These are phyloP conservation scores for Nautilus pompilius DNA, from an alignment of 1,140 invertebrate genomes.

Conservation along the genomic window DNA sequence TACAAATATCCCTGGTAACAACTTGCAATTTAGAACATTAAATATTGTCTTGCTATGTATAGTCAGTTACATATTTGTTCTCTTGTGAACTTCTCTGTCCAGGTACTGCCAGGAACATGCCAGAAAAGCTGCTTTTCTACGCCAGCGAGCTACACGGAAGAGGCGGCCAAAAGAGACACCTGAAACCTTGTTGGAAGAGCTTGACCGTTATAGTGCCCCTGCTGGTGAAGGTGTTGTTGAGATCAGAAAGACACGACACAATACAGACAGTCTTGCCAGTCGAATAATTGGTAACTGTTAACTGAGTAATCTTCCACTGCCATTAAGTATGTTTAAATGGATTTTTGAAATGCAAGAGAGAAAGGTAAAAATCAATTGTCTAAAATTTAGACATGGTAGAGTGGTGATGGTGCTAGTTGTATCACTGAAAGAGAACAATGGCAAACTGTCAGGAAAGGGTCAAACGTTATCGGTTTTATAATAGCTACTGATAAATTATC, in stretches of 20 bases:
- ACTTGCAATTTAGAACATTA: too few species aligned
- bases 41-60: background rate
- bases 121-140: slow-evolving; percentile 61
- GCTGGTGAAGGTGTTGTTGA: slow-evolving; percentile 3
- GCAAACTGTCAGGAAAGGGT: too few species aligned
- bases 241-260: slow-evolving; percentile 2
- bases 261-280: slow-evolving; percentile 27
- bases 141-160: slow-evolving; percentile 61
- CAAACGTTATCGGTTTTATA: too few species aligned
- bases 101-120: slow-evolving; percentile 69
- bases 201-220: slow-evolving; percentile 43
- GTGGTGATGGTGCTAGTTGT: too few species aligned
- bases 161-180: slow-evolving; percentile 62
- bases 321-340: too few species aligned
- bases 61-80: background rate
- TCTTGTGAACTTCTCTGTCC: slow-evolving; percentile 11
- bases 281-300: slow-evolving; percentile 35
- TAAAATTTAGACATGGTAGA: too few species aligned
- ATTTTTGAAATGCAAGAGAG: too few species aligned
- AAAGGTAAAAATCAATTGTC: too few species aligned
- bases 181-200: slow-evolving; percentile 59
- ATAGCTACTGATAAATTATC: too few species aligned
- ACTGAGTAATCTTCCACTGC: too few species aligned
- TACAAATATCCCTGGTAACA: too few species aligned
- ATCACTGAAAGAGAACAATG: too few species aligned